A percentile compares a stretch with the other conserved stretches of the same genome.
Conservation (phyloP, 2,113 vertebrate genomes). For the Diadophis punctatus region DNA sequence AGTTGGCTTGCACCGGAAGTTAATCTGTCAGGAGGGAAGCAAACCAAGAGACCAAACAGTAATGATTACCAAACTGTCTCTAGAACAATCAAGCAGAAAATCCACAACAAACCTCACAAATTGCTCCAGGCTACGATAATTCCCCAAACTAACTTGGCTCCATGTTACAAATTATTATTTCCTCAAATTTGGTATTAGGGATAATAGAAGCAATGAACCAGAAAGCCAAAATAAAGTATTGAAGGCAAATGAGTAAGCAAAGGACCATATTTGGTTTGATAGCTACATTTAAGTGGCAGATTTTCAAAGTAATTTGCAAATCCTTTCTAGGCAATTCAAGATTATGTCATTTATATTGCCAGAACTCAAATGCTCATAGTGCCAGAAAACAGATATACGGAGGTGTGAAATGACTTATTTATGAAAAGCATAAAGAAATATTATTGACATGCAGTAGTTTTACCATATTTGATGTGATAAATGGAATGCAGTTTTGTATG, state of each 20-base stretch:
- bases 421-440: background rate
- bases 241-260: background rate
- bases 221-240: background rate
- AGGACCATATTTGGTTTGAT: background rate
- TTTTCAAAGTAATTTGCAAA: background rate
- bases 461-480: background rate
- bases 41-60: slow-evolving; percentile 21
- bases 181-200: background rate
- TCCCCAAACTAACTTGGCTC: background rate
- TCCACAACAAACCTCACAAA: background rate
- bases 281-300: background rate
- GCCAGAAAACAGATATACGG: background rate
- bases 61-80: too few relatives aligned
- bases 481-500: background rate
- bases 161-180: background rate
- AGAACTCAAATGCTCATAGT: background rate
- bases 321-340: background rate
- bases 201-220: background rate
- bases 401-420: background rate
- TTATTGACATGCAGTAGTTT: background rate
- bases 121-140: background rate
- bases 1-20: slow-evolving; percentile 97
- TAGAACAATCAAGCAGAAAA: background rate
- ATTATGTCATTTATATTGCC: background rate
- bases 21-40: slow-evolving; percentile 79